Conservation (phyloP, 2,888 invertebrate genomes). For the Alviniconcha strummeri region DNA sequence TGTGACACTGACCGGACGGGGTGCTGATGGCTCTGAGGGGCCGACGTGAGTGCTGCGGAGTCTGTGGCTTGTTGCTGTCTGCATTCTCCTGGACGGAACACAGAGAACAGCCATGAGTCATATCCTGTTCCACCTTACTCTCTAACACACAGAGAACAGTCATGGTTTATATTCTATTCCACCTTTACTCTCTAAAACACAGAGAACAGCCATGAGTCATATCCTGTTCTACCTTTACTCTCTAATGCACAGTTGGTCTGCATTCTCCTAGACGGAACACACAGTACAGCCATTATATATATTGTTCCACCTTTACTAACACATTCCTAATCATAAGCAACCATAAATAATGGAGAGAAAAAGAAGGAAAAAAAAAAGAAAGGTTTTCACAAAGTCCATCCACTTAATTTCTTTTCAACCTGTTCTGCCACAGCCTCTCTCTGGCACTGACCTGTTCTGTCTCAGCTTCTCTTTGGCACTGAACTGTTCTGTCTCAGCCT, state of each 20-base stretch:
- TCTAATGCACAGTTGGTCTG: background rate
- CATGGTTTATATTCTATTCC: too few species aligned
- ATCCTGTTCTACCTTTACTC: background rate
- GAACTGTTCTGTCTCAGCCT: too few species aligned
- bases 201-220: background rate
- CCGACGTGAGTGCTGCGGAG: constrained; percentile 30
- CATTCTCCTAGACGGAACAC: too few species aligned
- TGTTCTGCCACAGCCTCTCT: background rate
- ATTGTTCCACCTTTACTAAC: background rate
- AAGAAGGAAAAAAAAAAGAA: too few species aligned
- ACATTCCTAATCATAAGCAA: too few species aligned
- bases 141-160: background rate
- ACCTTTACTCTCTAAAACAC: too few species aligned
- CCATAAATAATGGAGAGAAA: too few species aligned
- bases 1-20: constrained; percentile 49
- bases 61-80: constrained; percentile 29
- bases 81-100: constrained; percentile 2
- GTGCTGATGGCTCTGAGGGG: constrained; percentile 60
- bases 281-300: too few species aligned
- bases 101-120: background rate
- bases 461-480: background rate
- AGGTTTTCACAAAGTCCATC: too few species aligned
- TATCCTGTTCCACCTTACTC: background rate
- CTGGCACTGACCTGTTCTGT: background rate
- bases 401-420: background rate